phyloP scores from a whole-genome alignment of 1,140 invertebrate genomes.

The Bombus impatiens region DNA sequence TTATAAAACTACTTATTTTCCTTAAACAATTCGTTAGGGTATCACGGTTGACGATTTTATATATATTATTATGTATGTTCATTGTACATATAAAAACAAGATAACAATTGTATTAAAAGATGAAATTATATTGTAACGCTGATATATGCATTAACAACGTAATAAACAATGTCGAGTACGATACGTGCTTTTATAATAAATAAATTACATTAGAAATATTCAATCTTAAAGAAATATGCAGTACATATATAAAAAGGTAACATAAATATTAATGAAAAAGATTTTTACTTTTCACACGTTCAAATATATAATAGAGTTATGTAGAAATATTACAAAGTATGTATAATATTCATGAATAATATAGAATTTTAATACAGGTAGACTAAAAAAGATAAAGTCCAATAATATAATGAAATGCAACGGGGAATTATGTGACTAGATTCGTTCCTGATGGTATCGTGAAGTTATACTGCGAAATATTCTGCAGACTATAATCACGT shows the following conservation, averaged over 20 bases:
- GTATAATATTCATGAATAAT: background rate
- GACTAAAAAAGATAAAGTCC: background rate
- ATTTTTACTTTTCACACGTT: background rate
- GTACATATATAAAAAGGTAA: background rate
- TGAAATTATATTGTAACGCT: background rate
- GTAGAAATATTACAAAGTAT: background rate
- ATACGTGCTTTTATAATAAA: background rate
- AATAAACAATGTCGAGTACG: background rate
- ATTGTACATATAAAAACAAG: background rate
- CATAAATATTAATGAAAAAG: background rate
- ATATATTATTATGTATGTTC: too few relatives aligned
- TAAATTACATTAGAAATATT: background rate
- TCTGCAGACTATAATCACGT: constrained; percentile 56
- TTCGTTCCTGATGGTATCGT: constrained; percentile 52
- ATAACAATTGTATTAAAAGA: background rate
- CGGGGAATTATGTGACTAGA: background rate
- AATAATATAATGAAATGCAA: background rate
- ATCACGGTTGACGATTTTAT: background rate
- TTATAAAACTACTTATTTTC: background rate
- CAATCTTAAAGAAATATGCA: too few relatives aligned
- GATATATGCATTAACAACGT: too few relatives aligned
- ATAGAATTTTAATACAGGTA: background rate
- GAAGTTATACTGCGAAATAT: constrained; percentile 56
- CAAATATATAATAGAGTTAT: background rate
- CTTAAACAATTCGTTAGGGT: background rate